Conservation (phyloP, 2,797 vertebrate genomes). For the Smutsia temminckii region DNA sequence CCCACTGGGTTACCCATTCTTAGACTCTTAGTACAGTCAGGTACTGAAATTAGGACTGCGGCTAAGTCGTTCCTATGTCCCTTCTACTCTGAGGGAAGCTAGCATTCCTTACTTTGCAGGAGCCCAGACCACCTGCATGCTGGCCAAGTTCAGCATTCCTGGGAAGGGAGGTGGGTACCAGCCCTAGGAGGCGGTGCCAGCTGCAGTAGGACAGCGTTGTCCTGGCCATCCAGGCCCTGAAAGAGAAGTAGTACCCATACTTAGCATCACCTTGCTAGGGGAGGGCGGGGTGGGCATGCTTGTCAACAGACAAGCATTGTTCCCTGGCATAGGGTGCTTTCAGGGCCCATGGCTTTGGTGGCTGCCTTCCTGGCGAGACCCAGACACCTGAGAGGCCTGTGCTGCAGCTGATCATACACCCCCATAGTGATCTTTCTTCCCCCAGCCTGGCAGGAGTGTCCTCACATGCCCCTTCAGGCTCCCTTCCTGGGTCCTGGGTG, state of each 20-base stretch:
- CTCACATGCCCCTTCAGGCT: not conserved
- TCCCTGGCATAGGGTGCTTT: not conserved
- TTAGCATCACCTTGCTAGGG: not conserved
- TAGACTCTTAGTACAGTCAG: conserved; percentile 7
- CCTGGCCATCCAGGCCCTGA: not conserved
- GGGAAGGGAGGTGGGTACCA: not conserved
- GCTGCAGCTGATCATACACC: not conserved
- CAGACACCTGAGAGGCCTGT: not conserved
- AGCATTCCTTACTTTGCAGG: not conserved
- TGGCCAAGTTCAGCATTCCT: not conserved
- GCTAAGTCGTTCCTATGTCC: not conserved
- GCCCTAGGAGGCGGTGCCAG: not conserved
- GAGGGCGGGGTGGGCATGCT: not conserved
- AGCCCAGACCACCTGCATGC: not conserved
- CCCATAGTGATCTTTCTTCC: not conserved
- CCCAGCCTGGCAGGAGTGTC: not conserved
- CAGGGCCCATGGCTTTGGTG: not conserved
- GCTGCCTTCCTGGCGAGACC: conserved; percentile 2
- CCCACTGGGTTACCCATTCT: not conserved
- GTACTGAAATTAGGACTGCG: not conserved
- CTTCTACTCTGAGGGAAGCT: not conserved
- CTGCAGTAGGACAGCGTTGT: not conserved
- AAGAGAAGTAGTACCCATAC: not conserved
- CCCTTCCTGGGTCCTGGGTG: not conserved
- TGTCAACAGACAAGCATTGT: not conserved